Base-by-base conservation (phyloP, 2,797 vertebrate species). In the Acanthis flammea region DNA sequence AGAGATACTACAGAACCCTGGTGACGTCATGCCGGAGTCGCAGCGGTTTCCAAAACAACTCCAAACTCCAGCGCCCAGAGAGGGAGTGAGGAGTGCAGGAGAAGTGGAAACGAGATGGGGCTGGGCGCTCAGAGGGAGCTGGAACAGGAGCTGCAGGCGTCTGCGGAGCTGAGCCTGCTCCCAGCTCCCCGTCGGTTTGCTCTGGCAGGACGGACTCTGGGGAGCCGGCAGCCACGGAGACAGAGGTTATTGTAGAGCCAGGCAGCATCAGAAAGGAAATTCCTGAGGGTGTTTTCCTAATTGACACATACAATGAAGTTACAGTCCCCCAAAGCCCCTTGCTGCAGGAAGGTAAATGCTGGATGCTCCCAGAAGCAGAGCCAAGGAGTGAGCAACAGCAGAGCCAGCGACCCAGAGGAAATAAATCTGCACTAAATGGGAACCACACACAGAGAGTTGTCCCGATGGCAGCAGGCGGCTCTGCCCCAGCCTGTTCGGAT, bases 1-100 rank as follows among this genome's bases (percentile, higher is more conserved):
- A 97, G 95, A 96, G 96, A 96, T 96, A 97, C 96, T 97, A 92
- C 97, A 94, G 66, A 73, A 7, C 37, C 23, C 7, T 1, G 10
- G 45, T 96, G 97, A 96, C 92, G 77, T 96, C 95, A 92, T 30
- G 96, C 51, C 6, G 18, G 91, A 88, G 94, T 14, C 70, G 77
- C 77, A 94, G 95, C 6, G 74, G 92, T 94, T 96, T 96, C 96
- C 96, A 97, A 96, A 97, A 95, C 96, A 94, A 76, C 91, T 95
- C 94, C 79, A 73, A 95, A 83, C 68, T 93, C 68, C 81, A 84
- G 95, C 1, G 39, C 86, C 53, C 48, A 1, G 86, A 62, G 73
- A 81, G 72, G 47, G 65, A 91, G 47, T 0, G 30, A 67, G 80
- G 44, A 94, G 72, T 7, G 7, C 39, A 2, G 74, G n/a, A 96